These are phyloP conservation scores for Mellilla xanthometata DNA, from an alignment of 2,888 invertebrate species.

Conservation along the genomic window DNA sequence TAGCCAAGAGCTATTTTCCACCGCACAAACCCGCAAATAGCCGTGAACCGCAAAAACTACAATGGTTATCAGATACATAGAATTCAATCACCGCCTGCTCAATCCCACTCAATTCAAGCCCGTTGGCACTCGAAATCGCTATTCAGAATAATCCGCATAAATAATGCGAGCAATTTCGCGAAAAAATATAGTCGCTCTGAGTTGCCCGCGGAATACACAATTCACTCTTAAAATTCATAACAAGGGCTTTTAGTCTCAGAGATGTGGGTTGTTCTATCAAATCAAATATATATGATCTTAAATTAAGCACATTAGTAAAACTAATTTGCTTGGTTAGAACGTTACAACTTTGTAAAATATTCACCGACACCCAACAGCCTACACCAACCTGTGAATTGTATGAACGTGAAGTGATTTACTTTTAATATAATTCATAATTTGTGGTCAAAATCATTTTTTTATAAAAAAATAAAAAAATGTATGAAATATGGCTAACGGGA, in stretches of 20 bases:
- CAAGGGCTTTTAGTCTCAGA: slow-evolving; percentile 15
- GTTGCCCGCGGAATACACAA: slow-evolving; percentile 38
- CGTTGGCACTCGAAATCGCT: slow-evolving; percentile 1
- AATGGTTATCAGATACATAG: slow-evolving; percentile 2
- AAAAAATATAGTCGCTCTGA: slow-evolving; percentile 36
- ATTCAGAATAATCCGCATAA: slow-evolving; percentile 16
- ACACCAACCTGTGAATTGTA: too few relatives aligned
- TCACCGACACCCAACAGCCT: too few relatives aligned
- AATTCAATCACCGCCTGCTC: slow-evolving; percentile 10
- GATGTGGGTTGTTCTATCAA: neutral
- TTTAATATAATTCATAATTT: too few relatives aligned
- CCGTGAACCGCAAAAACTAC: neutral
- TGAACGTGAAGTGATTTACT: too few relatives aligned
- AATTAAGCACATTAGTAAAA: too few relatives aligned
- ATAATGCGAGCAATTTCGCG: slow-evolving; percentile 27
- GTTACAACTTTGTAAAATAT: too few relatives aligned
- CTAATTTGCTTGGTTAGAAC: too few relatives aligned
- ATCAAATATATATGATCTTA: too few relatives aligned
- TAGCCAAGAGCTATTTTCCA: too few relatives aligned
- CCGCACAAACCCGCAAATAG: neutral
- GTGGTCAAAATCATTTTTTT: too few relatives aligned
- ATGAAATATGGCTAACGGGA: too few relatives aligned
- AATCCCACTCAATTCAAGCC: slow-evolving; percentile 1
- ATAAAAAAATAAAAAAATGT: too few relatives aligned
- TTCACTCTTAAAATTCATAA: slow-evolving; percentile 40